Percentiles rank a stretch among this genome's conserved stretches.
These are phyloP conservation scores for Pelecanus crispus DNA, from an alignment of 2,113 vertebrate species.

Conservation along the genomic window DNA sequence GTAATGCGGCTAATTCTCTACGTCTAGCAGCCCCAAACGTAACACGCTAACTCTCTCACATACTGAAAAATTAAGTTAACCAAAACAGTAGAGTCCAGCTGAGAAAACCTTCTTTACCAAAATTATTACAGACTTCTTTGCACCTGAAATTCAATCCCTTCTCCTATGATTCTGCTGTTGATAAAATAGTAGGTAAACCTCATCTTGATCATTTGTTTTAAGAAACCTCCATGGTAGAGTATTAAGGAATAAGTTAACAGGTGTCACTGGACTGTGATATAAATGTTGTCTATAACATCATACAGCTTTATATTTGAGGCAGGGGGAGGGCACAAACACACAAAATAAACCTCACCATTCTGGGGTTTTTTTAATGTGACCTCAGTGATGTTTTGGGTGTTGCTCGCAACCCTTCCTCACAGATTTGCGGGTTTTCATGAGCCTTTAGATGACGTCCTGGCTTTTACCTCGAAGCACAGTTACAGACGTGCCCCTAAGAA, in stretches of 20 bases:
- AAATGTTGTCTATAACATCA: neutral
- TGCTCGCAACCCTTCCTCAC: neutral
- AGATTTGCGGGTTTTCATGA: neutral
- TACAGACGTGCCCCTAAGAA: neutral
- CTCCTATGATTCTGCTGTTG: neutral
- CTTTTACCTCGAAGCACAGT: neutral
- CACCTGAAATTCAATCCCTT: neutral
- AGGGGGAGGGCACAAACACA: neutral
- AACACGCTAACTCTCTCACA: fast-evolving
- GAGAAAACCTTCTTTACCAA: neutral
- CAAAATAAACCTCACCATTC: neutral
- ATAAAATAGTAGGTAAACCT: neutral
- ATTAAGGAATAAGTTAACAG: neutral
- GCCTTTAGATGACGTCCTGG: neutral
- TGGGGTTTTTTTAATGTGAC: neutral
- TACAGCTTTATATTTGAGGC: neutral
- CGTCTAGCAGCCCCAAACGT: neutral
- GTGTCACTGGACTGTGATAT: neutral
- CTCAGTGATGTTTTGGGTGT: neutral
- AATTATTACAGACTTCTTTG: neutral
- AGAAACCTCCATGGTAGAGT: neutral
- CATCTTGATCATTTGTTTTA: neutral
- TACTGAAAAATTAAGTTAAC: neutral
- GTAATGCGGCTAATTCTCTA: neutral
- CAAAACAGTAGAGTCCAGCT: neutral